A percentile compares a stretch with the other conserved stretches of the same genome.
Evolutionary conservation across 2,797 vertebrate species (phyloP).

Genomic region (Channa striata): DNA sequence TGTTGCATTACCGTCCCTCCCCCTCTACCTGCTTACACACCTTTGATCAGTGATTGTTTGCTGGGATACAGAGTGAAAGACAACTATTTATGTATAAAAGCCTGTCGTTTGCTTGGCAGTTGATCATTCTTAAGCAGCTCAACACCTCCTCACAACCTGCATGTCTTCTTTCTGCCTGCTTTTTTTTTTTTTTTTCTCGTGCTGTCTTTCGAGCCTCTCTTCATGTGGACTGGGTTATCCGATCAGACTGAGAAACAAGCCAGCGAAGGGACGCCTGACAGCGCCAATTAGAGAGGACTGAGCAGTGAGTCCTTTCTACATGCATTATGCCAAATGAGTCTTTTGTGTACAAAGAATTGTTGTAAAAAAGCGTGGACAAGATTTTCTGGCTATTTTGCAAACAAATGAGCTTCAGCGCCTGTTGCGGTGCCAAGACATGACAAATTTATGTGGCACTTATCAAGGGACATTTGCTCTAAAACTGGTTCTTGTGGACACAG

Average conservation of each 20-base stretch:
- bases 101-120: constrained; percentile 58
- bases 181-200: constrained; percentile 20
- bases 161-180: constrained; percentile 42
- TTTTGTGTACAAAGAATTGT: constrained; percentile 56
- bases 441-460: constrained; percentile 29
- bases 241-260: constrained; percentile 73
- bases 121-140: constrained; percentile 69
- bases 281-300: constrained; percentile 74
- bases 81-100: constrained; percentile 80
- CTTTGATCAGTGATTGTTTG: constrained; percentile 83
- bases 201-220: constrained; percentile 63
- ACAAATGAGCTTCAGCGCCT: constrained; percentile 38
- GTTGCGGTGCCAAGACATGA: constrained; percentile 39
- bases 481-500: constrained; percentile 11
- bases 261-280: constrained; percentile 71
- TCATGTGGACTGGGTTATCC: constrained; percentile 68
- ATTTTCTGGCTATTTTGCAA: constrained; percentile 40
- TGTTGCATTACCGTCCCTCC: constrained; percentile 78
- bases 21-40: constrained; percentile 72
- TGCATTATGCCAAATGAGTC: constrained; percentile 62
- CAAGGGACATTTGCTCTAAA: not conserved
- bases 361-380: constrained; percentile 23
- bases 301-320: constrained; percentile 54
- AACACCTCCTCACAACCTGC: constrained; percentile 57
- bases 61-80: constrained; percentile 75